These are phyloP conservation scores for Axis porcinus DNA, from an alignment of 2,113 vertebrate species.

Conservation along the genomic window DNA sequence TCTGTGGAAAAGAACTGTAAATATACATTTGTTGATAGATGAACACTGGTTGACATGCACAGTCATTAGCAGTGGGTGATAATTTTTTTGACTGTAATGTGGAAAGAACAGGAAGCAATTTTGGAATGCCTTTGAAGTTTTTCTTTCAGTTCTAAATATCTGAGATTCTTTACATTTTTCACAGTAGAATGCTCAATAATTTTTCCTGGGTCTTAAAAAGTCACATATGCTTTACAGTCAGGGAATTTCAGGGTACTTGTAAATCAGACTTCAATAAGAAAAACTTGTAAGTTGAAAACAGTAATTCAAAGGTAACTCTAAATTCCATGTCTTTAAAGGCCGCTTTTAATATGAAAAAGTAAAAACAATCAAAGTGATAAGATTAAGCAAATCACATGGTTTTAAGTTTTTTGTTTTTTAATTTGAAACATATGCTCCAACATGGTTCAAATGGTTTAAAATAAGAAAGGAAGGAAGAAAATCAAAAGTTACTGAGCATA, in stretches of 20 bases:
- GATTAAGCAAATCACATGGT: background rate
- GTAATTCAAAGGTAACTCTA: background rate
- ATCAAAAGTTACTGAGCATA: background rate
- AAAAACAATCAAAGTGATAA: background rate
- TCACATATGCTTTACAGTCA: background rate
- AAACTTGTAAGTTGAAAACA: background rate
- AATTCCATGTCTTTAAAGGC: background rate
- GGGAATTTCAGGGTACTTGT: background rate
- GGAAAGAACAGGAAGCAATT: conserved; percentile 45
- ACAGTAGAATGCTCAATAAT: background rate
- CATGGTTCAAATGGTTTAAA: background rate
- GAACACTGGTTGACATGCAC: background rate
- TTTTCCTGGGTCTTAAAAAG: background rate
- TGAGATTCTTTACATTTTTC: conserved; percentile 58
- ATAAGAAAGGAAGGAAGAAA: background rate
- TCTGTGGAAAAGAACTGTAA: background rate
- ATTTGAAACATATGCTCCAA: background rate
- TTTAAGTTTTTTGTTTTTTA: background rate
- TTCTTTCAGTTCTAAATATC: conserved; percentile 48
- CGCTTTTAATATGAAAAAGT: background rate
- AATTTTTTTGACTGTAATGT: conserved; percentile 12
- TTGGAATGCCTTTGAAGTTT: conserved; percentile 54
- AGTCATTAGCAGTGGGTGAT: conserved; percentile 30
- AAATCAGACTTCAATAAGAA: background rate
- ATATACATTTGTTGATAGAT: background rate